phyloP scores from a whole-genome alignment of 2,113 vertebrate genomes.

The Lethenteron reissneri region DNA sequence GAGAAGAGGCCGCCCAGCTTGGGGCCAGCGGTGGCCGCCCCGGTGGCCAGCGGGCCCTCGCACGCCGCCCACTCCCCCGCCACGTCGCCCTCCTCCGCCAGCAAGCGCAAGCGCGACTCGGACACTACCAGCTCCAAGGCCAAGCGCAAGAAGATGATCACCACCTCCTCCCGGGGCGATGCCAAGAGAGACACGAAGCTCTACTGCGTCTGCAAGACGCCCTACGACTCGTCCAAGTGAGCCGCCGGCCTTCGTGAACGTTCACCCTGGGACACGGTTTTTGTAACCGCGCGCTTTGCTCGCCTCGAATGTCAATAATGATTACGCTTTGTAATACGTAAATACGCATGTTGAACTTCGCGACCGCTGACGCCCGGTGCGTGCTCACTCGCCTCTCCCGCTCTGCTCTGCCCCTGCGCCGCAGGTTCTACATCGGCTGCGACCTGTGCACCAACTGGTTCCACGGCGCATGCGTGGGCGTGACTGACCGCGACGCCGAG shows the following conservation, averaged over 20 bases:
- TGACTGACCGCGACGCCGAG: constrained; percentile 98
- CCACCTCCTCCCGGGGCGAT: constrained; percentile 83
- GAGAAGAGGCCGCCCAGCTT: constrained; percentile 32
- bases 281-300: too few relatives aligned
- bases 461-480: constrained; percentile 90
- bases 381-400: background rate
- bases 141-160: constrained; percentile 95
- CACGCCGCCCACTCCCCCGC: constrained; percentile 16
- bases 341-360: too few relatives aligned
- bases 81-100: constrained; percentile 22
- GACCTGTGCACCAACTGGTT: constrained; percentile 99
- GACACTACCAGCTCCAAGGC: constrained; percentile 52
- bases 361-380: background rate
- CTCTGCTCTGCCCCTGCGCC: background rate
- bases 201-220: constrained; percentile 95
- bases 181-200: constrained; percentile 89
- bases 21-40: constrained; percentile 10
- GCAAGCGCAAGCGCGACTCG: constrained; percentile 75
- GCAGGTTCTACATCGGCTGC: constrained; percentile 98
- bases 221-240: constrained; percentile 95
- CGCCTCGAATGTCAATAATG: background rate
- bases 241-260: constrained; percentile 12
- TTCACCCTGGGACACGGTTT: too few relatives aligned
- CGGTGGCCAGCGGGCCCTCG: constrained; percentile 15
- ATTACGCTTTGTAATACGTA: background rate